phyloP scores from a whole-genome alignment of 2,797 vertebrate genomes.

The Rhinogobio ventralis region DNA sequence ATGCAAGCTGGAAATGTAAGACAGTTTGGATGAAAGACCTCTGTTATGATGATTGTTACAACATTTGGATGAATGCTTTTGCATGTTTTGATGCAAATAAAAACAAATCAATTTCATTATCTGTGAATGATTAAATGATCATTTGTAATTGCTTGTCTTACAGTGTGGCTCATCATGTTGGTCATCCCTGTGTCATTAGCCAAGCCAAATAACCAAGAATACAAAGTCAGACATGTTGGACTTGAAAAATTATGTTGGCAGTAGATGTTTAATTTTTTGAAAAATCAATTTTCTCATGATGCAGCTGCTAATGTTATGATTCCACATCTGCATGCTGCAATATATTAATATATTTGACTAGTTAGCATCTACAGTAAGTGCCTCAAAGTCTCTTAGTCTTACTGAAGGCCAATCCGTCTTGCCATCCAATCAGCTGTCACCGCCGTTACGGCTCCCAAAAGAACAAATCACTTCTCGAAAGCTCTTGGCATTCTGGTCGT shows the following conservation, averaged over 20 bases:
- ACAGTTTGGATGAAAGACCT: background rate
- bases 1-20: background rate
- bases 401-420: background rate
- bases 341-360: slow-evolving; percentile 23
- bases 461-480: slow-evolving; percentile 60
- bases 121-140: background rate
- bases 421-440: slow-evolving; percentile 66
- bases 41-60: background rate
- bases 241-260: background rate
- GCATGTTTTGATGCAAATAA: background rate
- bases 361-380: background rate
- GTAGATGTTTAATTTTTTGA: background rate
- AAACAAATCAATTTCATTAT: background rate
- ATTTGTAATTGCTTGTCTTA: background rate
- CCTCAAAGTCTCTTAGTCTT: slow-evolving; percentile 5
- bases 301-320: background rate
- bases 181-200: background rate
- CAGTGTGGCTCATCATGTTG: background rate
- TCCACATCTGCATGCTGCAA: background rate
- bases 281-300: background rate
- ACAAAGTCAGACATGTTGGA: background rate
- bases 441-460: slow-evolving; percentile 61
- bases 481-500: slow-evolving; percentile 54
- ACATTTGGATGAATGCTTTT: background rate
- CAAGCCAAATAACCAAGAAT: background rate